Evolutionary conservation across 2,113 vertebrate genomes (phyloP).

Genomic region (Chaetops frenatus): DNA sequence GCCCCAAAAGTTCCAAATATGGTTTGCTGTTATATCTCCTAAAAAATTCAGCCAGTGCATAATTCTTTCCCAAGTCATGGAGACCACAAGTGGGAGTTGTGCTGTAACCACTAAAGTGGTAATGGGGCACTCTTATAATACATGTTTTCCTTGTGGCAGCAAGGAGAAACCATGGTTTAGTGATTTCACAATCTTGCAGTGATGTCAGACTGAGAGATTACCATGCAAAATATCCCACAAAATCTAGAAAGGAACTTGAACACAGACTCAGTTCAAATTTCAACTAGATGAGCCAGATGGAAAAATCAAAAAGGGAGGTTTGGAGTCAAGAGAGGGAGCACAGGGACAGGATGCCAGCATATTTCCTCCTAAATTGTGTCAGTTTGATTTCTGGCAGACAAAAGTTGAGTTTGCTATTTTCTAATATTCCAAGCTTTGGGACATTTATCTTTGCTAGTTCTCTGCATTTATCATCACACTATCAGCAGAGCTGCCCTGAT

Average conservation of each 20-base stretch:
- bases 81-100: neutral
- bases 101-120: neutral
- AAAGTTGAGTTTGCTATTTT: neutral
- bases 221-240: neutral
- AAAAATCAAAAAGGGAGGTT: neutral
- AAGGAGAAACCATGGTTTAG: neutral
- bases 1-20: neutral
- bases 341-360: neutral
- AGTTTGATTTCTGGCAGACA: neutral
- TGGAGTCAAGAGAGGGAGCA: too few species aligned
- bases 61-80: neutral
- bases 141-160: neutral
- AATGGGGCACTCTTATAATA: neutral
- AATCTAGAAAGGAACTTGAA: neutral
- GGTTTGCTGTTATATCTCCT: neutral
- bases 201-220: neutral
- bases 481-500: neutral
- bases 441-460: neutral
- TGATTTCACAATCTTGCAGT: neutral
- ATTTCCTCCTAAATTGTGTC: neutral
- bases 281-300: neutral
- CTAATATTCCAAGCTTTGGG: neutral
- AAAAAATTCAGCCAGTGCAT: neutral
- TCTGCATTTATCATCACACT: neutral
- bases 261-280: neutral